Evolutionary conservation across 2,888 invertebrate species (phyloP).

Genomic region (Sarcophaga rosellei): DNA sequence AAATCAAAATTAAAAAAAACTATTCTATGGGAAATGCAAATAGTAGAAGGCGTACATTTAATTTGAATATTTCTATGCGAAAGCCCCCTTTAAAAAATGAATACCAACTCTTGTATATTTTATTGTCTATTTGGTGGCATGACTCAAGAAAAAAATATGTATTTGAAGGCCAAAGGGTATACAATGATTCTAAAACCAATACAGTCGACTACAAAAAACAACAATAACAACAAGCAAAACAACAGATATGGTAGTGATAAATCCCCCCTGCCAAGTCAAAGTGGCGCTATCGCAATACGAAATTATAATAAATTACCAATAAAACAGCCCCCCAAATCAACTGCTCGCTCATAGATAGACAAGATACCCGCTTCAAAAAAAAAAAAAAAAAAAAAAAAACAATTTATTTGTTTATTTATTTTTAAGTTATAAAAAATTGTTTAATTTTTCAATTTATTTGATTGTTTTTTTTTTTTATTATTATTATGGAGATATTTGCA

Average conservation of each 20-base stretch:
- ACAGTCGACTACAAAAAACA: too few species aligned
- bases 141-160: not conserved
- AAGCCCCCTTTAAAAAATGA: too few species aligned
- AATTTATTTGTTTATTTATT: conserved; percentile 24
- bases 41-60: not conserved
- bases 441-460: conserved; percentile 11
- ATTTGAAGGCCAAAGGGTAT: conserved; percentile 21
- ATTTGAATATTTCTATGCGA: not conserved
- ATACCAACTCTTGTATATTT: too few species aligned
- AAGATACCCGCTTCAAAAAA: not conserved
- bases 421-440: conserved; percentile 11
- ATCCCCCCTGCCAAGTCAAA: conserved; percentile 41
- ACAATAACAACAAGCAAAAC: not conserved
- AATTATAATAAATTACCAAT: conserved; percentile 39
- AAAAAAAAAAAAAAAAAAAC: not conserved
- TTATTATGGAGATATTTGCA: conserved; percentile 33
- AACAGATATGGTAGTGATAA: conserved; percentile 12
- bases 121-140: not conserved
- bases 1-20: not conserved
- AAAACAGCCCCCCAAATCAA: not conserved
- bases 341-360: not conserved
- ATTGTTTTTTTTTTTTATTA: too few species aligned
- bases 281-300: conserved; percentile 37
- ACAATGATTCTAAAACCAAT: not conserved
- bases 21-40: not conserved